phyloP scores from a whole-genome alignment of 2,888 invertebrate genomes.

The Leptinotarsa juncta region DNA sequence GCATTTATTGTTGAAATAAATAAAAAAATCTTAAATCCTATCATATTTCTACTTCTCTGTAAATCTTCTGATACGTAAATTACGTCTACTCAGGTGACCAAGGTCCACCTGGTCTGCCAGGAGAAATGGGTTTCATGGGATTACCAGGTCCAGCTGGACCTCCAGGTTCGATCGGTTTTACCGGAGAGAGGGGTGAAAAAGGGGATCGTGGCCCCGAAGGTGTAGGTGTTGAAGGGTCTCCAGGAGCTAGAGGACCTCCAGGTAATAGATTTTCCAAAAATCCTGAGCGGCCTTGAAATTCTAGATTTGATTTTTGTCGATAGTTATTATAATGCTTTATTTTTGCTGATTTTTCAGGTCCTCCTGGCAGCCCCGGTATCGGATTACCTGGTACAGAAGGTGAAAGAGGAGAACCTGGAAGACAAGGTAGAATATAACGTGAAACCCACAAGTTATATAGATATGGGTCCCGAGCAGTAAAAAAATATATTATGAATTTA shows the following conservation, averaged over 20 bases:
- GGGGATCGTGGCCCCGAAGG: constrained; percentile 81
- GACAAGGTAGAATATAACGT: constrained; percentile 70
- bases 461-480: too few relatives aligned
- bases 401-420: constrained; percentile 80
- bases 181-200: constrained; percentile 78
- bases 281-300: not conserved
- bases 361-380: constrained; percentile 75
- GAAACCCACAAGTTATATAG: too few relatives aligned
- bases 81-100: constrained; percentile 68
- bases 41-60: not conserved
- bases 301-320: not conserved
- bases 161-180: constrained; percentile 71
- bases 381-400: constrained; percentile 79
- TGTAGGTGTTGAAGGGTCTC: constrained; percentile 78
- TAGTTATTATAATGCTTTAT: not conserved
- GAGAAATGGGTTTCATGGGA: constrained; percentile 76
- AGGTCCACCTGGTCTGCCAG: constrained; percentile 75
- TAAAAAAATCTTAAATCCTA: not conserved
- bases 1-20: too few relatives aligned
- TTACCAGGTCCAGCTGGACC: constrained; percentile 72
- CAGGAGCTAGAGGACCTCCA: constrained; percentile 77
- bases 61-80: not conserved
- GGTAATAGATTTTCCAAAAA: constrained; percentile 66
- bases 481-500: too few relatives aligned
- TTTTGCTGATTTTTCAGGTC: constrained; percentile 65